Evolutionary conservation across 2,888 invertebrate species (phyloP).

Genomic region (Siphlonurus alternatus): DNA sequence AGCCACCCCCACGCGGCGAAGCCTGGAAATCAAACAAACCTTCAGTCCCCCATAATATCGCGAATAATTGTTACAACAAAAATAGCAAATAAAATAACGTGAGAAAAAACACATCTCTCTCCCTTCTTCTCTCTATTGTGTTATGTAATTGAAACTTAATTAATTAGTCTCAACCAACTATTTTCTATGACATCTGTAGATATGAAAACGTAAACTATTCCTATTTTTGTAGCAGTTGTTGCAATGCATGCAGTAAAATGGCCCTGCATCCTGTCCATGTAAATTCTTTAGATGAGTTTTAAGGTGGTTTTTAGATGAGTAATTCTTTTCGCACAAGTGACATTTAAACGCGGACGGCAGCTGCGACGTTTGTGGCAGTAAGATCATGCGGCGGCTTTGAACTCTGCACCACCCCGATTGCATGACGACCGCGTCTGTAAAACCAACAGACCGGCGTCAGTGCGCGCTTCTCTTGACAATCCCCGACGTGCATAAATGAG

Average conservation of each 20-base stretch:
- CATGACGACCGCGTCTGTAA: not conserved
- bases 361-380: too few species aligned
- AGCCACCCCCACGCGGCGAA: not conserved
- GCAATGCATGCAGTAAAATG: not conserved
- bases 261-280: not conserved
- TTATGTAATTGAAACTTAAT: too few species aligned
- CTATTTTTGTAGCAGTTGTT: not conserved
- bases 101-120: not conserved
- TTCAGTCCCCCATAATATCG: not conserved
- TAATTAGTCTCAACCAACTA: too few species aligned
- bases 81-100: not conserved
- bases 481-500: too few species aligned
- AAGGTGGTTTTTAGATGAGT: not conserved
- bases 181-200: not conserved
- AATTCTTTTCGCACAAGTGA: not conserved
- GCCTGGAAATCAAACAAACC: not conserved
- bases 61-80: not conserved
- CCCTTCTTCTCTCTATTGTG: not conserved
- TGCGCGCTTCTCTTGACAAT: too few species aligned
- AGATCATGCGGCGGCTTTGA: too few species aligned
- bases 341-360: not conserved
- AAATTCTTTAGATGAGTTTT: not conserved
- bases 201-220: not conserved
- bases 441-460: too few species aligned
- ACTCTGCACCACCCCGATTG: not conserved